Percentiles rank a stretch among this genome's conserved stretches.
phyloP scores from a whole-genome alignment of 2,888 invertebrate species.

The Ectemnius continuus region DNA sequence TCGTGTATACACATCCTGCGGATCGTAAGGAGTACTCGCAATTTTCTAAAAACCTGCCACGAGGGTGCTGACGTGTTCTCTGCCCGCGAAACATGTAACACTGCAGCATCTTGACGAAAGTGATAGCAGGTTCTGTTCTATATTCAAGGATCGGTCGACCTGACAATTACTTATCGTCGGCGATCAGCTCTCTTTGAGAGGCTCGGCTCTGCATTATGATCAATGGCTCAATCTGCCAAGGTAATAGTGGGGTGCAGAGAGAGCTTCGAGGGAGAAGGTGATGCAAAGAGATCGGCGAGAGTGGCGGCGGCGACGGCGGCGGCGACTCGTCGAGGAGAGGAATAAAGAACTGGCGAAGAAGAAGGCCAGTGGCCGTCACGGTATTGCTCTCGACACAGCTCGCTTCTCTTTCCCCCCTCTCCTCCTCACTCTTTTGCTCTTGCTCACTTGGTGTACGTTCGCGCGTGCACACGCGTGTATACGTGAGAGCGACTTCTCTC shows the following conservation, averaged over 20 bases:
- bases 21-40: too few relatives aligned
- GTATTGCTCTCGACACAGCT: constrained; percentile 53
- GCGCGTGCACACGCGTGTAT: not conserved
- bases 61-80: not conserved
- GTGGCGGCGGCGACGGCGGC: too few relatives aligned
- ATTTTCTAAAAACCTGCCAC: not conserved
- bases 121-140: too few relatives aligned
- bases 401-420: too few relatives aligned
- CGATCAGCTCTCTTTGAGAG: too few relatives aligned
- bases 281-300: constrained; percentile 43
- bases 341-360: constrained; percentile 55
- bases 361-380: constrained; percentile 69
- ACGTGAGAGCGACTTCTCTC: not conserved
- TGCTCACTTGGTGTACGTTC: constrained; percentile 9
- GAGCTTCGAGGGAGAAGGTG: constrained; percentile 2
- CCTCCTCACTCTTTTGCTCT: too few relatives aligned
- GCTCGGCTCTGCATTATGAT: too few relatives aligned
- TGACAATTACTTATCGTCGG: too few relatives aligned
- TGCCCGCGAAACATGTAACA: too few relatives aligned
- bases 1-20: not conserved
- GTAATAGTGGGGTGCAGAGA: constrained; percentile 8
- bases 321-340: constrained; percentile 40
- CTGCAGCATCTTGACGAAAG: too few relatives aligned
- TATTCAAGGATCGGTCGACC: too few relatives aligned
- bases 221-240: too few relatives aligned